Evolutionary conservation across 2,797 vertebrate species (phyloP).

Genomic region (Pseudopleuronectes americanus): DNA sequence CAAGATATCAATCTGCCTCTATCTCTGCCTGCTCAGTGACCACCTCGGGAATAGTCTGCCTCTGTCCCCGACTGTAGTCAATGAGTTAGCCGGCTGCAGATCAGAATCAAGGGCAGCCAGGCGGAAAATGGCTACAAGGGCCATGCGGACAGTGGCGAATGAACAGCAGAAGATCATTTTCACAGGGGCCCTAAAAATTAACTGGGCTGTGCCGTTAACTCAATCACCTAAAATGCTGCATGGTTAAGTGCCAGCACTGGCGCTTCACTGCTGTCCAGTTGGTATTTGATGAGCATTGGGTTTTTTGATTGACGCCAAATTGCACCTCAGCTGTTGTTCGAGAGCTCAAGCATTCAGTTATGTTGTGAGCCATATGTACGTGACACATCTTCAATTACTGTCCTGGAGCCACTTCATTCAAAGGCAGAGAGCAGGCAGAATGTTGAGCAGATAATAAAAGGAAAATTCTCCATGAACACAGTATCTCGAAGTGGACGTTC

Average conservation of each 20-base stretch:
- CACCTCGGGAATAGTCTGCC: conserved; percentile 62
- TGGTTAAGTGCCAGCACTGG: conserved; percentile 46
- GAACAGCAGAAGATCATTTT: conserved; percentile 76
- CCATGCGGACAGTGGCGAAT: conserved; percentile 57
- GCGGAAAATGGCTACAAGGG: conserved; percentile 79
- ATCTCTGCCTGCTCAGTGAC: conserved; percentile 44
- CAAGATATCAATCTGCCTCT: conserved; percentile 46
- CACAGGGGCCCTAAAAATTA: conserved; percentile 73
- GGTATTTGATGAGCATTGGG: conserved; percentile 57
- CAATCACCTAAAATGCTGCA: conserved; percentile 57
- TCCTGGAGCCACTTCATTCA: conserved; percentile 46
- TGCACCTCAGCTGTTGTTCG: conserved; percentile 70
- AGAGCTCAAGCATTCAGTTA: conserved; percentile 67
- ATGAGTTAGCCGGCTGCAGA: conserved; percentile 56
- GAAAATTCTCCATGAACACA: not conserved
- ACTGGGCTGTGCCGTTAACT: conserved; percentile 67
- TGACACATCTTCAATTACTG: conserved; percentile 64
- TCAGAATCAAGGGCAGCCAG: conserved; percentile 78
- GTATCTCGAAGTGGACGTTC: not conserved
- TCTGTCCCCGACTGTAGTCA: conserved; percentile 42
- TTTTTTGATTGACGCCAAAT: conserved; percentile 63
- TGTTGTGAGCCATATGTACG: conserved; percentile 43
- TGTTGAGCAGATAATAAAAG: conserved; percentile 14
- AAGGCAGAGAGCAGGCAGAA: conserved; percentile 21
- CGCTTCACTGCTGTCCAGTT: conserved; percentile 59